Percentiles rank a stretch among this genome's conserved stretches.
Conservation (phyloP, 2,888 invertebrate genomes). For the Chamaedrilus cognettii region DNA sequence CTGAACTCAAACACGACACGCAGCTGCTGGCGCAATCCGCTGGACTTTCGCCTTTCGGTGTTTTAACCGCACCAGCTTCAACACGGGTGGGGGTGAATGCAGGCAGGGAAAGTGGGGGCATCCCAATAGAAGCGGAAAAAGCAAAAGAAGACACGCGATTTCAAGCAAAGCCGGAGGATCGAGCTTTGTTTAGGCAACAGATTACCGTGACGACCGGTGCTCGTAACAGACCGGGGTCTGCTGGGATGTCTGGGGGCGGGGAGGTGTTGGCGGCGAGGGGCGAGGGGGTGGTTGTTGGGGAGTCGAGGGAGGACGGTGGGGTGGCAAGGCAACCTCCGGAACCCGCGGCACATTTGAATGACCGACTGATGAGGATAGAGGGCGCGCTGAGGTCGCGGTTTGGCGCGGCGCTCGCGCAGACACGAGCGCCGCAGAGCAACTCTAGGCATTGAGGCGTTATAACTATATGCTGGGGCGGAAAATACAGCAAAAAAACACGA, state of each 20-base stretch:
- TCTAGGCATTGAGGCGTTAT: no score
- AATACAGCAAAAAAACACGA: no score
- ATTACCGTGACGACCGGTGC: no score
- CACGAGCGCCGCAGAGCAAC: not conserved
- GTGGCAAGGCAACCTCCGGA: not conserved
- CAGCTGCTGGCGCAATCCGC: no score
- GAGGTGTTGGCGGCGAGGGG: not conserved
- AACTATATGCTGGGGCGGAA: no score
- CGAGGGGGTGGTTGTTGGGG: not conserved
- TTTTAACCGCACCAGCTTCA: no score
- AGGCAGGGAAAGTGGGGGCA: no score
- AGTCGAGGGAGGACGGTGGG: not conserved
- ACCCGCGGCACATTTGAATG: not conserved
- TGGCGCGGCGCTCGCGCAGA: not conserved
- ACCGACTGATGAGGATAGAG: not conserved
- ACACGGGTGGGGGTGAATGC: no score
- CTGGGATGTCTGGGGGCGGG: not conserved
- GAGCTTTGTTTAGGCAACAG: no score
- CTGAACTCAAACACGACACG: no score
- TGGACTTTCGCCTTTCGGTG: no score
- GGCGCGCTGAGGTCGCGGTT: not conserved
- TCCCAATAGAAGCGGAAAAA: no score
- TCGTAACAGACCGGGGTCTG: not conserved
- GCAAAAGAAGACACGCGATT: not conserved
- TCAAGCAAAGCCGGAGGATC: not conserved